A percentile compares a stretch with the other conserved stretches of the same genome.
These are phyloP conservation scores for Periophthalmus magnuspinnatus DNA, from an alignment of 2,797 vertebrate species.

Conservation along the genomic window DNA sequence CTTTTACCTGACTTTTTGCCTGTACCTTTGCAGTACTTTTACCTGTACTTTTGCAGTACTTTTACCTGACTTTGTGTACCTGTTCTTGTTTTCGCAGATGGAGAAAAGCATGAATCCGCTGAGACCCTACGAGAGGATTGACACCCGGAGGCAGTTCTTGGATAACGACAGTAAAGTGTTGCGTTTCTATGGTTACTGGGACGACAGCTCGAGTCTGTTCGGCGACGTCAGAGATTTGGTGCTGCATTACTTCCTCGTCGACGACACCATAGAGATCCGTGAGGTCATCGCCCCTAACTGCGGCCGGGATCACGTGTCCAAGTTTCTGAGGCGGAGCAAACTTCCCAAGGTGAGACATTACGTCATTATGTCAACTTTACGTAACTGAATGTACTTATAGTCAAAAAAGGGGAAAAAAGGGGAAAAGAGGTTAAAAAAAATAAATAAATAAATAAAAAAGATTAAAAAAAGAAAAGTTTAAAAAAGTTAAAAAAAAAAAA, in stretches of 20 bases:
- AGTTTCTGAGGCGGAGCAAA: constrained; percentile 84
- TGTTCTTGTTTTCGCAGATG: constrained; percentile 58
- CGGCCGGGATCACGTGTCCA: constrained; percentile 72
- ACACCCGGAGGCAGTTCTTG: constrained; percentile 86
- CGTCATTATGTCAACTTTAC: no score
- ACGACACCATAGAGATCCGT: constrained; percentile 87
- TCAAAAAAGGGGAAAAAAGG: no score
- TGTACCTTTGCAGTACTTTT: no score
- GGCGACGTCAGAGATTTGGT: constrained; percentile 79
- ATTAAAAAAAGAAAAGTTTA: no score
- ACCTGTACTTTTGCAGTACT: no score
- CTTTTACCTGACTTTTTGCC: no score
- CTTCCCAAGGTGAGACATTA: constrained; percentile 90
- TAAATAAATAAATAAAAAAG: no score
- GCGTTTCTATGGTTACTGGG: constrained; percentile 88
- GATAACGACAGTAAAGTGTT: constrained; percentile 85
- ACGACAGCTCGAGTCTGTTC: constrained; percentile 74
- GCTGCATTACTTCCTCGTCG: constrained; percentile 86
- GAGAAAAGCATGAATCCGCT: constrained; percentile 77
- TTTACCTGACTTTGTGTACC: fast-evolving
- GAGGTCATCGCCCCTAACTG: constrained; percentile 80
- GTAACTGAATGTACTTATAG: no score
- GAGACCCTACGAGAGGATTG: constrained; percentile 80
- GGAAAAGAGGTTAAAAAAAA: no score
- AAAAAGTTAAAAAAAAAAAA: no score